Evolutionary conservation across 2,113 vertebrate genomes (phyloP).

Genomic region (Phalacrocorax aristotelis): DNA sequence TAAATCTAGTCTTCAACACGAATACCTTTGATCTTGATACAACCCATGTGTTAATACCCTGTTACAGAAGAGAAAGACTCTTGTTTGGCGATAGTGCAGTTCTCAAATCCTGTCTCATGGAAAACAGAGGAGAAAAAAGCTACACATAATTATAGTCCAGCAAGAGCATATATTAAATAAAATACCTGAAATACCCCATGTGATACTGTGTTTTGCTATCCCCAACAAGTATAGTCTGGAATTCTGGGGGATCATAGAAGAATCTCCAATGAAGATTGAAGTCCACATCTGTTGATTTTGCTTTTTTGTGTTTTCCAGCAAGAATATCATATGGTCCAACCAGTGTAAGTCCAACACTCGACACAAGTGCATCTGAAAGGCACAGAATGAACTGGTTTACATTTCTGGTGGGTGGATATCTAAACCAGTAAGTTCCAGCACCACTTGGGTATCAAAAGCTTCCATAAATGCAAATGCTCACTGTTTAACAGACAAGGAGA

Average conservation of each 20-base stretch:
- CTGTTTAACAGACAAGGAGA: neutral
- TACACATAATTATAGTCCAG: neutral
- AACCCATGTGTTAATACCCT: neutral
- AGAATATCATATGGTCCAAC: constrained; percentile 95
- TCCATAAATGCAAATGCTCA: neutral
- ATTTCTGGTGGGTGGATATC: neutral
- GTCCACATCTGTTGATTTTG: constrained; percentile 74
- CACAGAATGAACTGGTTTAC: neutral
- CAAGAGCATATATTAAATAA: neutral
- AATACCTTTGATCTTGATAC: neutral
- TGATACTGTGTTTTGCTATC: constrained; percentile 86
- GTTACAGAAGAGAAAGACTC: neutral
- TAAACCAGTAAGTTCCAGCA: neutral
- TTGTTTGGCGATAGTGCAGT: fast-evolving
- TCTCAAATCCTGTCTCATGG: neutral
- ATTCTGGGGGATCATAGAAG: constrained; percentile 96
- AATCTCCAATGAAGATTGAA: constrained; percentile 93
- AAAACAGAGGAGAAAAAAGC: neutral
- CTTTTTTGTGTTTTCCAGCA: constrained; percentile 83
- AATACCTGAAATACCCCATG: constrained; percentile 96
- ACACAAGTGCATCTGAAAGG: constrained; percentile 81
- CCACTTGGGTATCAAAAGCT: neutral
- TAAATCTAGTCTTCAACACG: neutral
- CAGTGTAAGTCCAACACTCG: constrained; percentile 83
- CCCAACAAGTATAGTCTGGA: constrained; percentile 89